Percentiles rank a stretch among this genome's conserved stretches.
Evolutionary conservation across 2,888 invertebrate genomes (phyloP).

Genomic region (Mythimna pallens): DNA sequence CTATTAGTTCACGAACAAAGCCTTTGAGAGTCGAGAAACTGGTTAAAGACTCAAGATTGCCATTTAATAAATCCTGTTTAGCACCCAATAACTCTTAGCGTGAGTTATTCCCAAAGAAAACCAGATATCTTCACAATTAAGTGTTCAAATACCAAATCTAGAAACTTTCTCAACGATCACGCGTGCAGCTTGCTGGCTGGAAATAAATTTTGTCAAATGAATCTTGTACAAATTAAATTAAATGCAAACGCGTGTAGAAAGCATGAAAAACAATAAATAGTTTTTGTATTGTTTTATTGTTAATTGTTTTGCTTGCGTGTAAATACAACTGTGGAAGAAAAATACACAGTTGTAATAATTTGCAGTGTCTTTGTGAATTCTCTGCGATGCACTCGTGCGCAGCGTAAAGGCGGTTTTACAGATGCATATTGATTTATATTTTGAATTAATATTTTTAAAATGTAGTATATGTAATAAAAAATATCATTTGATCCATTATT

Average conservation of each 20-base stretch:
- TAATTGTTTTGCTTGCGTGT: conserved; percentile 42
- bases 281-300: conserved; percentile 28
- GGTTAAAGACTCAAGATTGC: conserved; percentile 18
- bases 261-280: conserved; percentile 19
- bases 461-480: not conserved
- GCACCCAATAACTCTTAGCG: conserved; percentile 21
- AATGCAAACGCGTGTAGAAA: conserved; percentile 34
- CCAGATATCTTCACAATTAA: conserved; percentile 30
- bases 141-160: conserved; percentile 35
- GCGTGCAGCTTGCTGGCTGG: conserved; percentile 12
- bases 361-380: conserved; percentile 33
- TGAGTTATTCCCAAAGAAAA: conserved; percentile 41
- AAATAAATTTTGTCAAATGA: conserved; percentile 34
- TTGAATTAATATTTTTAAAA: not conserved
- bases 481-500: no score
- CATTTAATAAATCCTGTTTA: conserved; percentile 42
- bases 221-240: conserved; percentile 24
- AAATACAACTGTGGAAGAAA: conserved; percentile 16
- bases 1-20: not conserved
- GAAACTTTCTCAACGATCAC: conserved; percentile 42
- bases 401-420: conserved; percentile 18
- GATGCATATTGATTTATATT: not conserved
- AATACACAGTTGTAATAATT: conserved; percentile 24
- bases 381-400: conserved; percentile 33
- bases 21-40: conserved; percentile 5